Percentiles rank a stretch among this genome's conserved stretches.
Evolutionary conservation across 35 echinoderm and acorn worm genomes (phyloP).

Genomic region (Chiridota heheva): DNA sequence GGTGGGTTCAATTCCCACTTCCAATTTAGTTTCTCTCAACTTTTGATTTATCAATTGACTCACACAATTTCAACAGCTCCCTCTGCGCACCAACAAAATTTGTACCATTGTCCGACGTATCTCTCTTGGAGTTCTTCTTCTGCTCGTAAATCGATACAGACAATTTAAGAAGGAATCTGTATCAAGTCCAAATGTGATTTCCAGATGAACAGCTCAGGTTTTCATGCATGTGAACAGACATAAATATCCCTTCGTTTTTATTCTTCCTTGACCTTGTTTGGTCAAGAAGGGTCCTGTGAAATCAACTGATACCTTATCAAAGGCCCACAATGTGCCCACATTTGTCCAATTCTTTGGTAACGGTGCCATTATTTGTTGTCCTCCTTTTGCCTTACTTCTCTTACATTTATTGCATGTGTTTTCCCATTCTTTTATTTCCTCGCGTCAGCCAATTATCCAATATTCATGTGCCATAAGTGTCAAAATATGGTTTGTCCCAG

Average conservation of each 20-base stretch:
- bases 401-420: background rate
- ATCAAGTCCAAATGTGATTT: background rate
- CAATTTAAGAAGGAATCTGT: too few relatives aligned
- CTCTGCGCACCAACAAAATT: conserved; percentile 43
- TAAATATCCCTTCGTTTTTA: background rate
- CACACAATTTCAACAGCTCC: conserved; percentile 30
- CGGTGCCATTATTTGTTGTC: background rate
- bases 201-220: conserved; percentile 2
- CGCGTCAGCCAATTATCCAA: background rate
- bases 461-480: background rate
- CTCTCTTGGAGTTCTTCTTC: background rate
- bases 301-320: conserved; percentile 9
- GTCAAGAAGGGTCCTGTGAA: background rate
- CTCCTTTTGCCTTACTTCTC: background rate
- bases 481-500: conserved; percentile 10
- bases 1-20: conserved; percentile 41
- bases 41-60: too few relatives aligned
- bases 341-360: background rate
- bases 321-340: background rate
- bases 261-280: background rate
- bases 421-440: conserved; percentile 27
- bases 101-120: conserved; percentile 4
- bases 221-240: background rate
- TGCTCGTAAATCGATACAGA: too few relatives aligned
- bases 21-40: too few relatives aligned